Percentiles rank a stretch among this genome's conserved stretches.
Evolutionary conservation across 2,888 invertebrate species (phyloP).

Genomic region (Drosophila neonasuta): DNA sequence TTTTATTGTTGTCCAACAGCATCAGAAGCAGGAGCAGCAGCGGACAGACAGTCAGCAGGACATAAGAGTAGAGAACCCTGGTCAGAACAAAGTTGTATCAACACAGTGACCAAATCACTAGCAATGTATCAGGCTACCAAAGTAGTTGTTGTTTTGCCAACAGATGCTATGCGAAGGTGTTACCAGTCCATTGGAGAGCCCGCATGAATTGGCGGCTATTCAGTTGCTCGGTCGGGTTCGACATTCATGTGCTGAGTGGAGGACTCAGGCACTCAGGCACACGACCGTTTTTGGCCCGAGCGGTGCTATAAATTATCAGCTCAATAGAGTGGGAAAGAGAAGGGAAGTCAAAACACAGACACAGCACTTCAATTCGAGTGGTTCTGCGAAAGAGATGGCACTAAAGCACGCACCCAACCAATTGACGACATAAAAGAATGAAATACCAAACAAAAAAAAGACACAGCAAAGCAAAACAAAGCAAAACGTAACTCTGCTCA

Average conservation of each 20-base stretch:
- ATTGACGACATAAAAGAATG: constrained; percentile 68
- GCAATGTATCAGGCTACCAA: constrained; percentile 56
- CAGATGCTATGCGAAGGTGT: constrained; percentile 71
- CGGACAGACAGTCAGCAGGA: constrained; percentile 19
- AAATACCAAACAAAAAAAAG: constrained; percentile 24
- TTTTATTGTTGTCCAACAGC: constrained; percentile 56
- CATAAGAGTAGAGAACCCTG: constrained; percentile 38
- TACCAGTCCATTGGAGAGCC: constrained; percentile 51
- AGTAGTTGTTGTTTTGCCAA: constrained; percentile 55
- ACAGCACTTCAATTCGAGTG: constrained; percentile 51
- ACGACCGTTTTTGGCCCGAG: constrained; percentile 74
- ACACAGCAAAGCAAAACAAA: constrained; percentile 5
- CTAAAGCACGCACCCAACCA: constrained; percentile 65
- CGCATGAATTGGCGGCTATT: constrained; percentile 47
- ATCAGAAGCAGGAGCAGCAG: constrained; percentile 4
- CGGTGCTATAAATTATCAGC: constrained; percentile 77
- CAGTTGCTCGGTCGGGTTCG: constrained; percentile 33
- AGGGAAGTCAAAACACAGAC: constrained; percentile 51
- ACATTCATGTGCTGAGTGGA: constrained; percentile 40
- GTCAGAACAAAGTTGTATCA: constrained; percentile 72
- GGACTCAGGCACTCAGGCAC: constrained; percentile 57
- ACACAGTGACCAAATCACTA: constrained; percentile 71
- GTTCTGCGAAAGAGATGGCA: constrained; percentile 47
- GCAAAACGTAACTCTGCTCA: constrained; percentile 35
- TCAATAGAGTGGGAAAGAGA: constrained; percentile 37